A percentile compares a stretch with the other conserved stretches of the same genome.
These are phyloP conservation scores for Crocidura indochinensis DNA, from an alignment of 2,797 vertebrate genomes.

Conservation along the genomic window DNA sequence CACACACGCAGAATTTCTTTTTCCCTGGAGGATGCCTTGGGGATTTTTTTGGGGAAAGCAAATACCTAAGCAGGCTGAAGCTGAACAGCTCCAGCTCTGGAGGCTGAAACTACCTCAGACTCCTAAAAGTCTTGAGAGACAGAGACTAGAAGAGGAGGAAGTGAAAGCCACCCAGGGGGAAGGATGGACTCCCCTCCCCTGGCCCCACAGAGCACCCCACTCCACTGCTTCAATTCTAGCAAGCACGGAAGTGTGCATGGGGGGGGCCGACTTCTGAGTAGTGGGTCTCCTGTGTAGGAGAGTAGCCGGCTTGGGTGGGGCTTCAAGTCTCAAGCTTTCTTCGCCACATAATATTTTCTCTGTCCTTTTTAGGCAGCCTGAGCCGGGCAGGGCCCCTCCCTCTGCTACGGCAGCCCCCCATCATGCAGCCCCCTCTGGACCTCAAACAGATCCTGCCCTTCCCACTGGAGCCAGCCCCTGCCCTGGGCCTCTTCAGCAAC, in stretches of 20 bases:
- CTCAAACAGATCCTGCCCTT: slow-evolving; percentile 96
- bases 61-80: not conserved
- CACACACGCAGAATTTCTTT: not conserved
- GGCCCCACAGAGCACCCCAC: slow-evolving; percentile 25
- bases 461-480: slow-evolving; percentile 93
- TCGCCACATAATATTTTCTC: slow-evolving; percentile 72
- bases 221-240: not conserved
- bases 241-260: slow-evolving; percentile 47
- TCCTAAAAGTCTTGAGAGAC: slow-evolving; percentile 55
- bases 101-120: slow-evolving; percentile 32
- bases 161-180: slow-evolving; percentile 79
- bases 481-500: slow-evolving; percentile 95
- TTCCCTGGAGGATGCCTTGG: slow-evolving; percentile 19
- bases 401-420: slow-evolving; percentile 93
- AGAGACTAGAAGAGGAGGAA: slow-evolving; percentile 75
- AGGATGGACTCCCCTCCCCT: slow-evolving; percentile 54
- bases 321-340: slow-evolving; percentile 28
- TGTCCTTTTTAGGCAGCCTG: slow-evolving; percentile 92
- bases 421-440: slow-evolving; percentile 94
- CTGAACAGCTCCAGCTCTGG: slow-evolving; percentile 25
- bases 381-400: slow-evolving; percentile 94
- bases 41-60: not conserved
- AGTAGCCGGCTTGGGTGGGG: not conserved
- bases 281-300: not conserved
- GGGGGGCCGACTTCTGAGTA: slow-evolving; percentile 35